Conservation (phyloP, 53 echinoderm and acorn worm species). For the Stichopus horrens region DNA sequence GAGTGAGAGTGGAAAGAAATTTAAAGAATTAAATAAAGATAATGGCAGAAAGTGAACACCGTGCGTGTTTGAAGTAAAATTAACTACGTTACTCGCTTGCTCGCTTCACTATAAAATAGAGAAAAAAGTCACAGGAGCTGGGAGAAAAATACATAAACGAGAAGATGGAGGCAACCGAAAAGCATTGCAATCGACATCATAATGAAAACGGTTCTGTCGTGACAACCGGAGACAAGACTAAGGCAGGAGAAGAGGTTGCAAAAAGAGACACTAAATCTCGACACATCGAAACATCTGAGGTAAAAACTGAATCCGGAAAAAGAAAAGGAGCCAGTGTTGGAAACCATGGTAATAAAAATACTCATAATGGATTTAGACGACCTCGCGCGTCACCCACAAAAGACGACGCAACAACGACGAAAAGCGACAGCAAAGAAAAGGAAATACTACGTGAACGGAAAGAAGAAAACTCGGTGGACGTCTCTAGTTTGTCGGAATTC, state of each 20-base stretch:
- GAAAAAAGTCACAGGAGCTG: too few relatives aligned
- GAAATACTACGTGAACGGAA: not conserved
- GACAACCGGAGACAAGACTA: not conserved
- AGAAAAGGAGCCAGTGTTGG: not conserved
- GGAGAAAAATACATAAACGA: not conserved
- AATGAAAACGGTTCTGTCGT: not conserved
- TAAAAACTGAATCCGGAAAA: not conserved
- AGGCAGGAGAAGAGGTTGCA: not conserved
- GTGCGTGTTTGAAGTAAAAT: too few relatives aligned
- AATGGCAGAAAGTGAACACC: too few relatives aligned
- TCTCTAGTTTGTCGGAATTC: not conserved
- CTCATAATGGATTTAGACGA: not conserved
- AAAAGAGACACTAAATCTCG: not conserved
- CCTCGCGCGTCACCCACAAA: not conserved
- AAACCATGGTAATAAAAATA: not conserved
- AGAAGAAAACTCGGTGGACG: not conserved
- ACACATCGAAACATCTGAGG: not conserved
- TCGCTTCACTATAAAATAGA: too few relatives aligned
- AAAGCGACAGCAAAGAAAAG: not conserved
- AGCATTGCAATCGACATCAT: constrained; percentile 17
- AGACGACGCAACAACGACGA: not conserved
- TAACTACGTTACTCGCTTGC: too few relatives aligned
- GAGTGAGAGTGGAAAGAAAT: too few relatives aligned
- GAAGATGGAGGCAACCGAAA: not conserved
- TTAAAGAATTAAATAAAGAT: too few relatives aligned